phyloP scores from a whole-genome alignment of 1,140 invertebrate species.

The Dinothrombium tinctorium region DNA sequence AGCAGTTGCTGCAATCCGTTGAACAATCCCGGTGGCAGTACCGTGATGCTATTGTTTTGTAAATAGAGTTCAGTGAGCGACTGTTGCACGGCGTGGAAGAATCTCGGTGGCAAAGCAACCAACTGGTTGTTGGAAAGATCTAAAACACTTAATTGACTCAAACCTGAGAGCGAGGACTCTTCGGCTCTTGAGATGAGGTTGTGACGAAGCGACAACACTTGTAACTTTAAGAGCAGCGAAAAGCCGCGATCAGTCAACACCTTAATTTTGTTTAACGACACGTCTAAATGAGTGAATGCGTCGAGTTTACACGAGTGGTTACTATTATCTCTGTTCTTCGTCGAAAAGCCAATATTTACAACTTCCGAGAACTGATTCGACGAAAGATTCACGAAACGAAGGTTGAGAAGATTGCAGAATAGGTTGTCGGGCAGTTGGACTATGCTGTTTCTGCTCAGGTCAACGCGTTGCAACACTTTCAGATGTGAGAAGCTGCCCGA shows the following conservation, averaged over 20 bases:
- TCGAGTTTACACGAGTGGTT: conserved; percentile 19
- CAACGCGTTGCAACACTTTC: conserved; percentile 36
- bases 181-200: conserved; percentile 58
- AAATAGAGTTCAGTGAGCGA: conserved; percentile 65
- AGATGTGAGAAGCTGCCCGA: conserved; percentile 26
- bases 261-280: conserved; percentile 45
- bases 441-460: conserved; percentile 14
- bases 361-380: conserved; percentile 46
- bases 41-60: conserved; percentile 56
- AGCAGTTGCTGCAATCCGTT: conserved; percentile 48
- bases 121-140: conserved; percentile 62
- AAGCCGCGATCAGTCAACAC: conserved; percentile 26
- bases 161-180: conserved; percentile 43
- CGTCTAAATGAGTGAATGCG: conserved; percentile 38
- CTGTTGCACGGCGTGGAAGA: conserved; percentile 41
- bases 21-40: conserved; percentile 50
- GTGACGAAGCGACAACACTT: conserved; percentile 44
- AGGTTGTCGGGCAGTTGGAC: conserved; percentile 8
- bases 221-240: conserved; percentile 10
- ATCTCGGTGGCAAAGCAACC: conserved; percentile 41
- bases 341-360: conserved; percentile 40
- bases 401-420: conserved; percentile 45
- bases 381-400: conserved; percentile 58
- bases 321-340: conserved; percentile 24
- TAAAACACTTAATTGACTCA: conserved; percentile 44